These are phyloP conservation scores for Atopsyche davidsoni DNA, from an alignment of 1,140 invertebrate genomes.

Conservation along the genomic window DNA sequence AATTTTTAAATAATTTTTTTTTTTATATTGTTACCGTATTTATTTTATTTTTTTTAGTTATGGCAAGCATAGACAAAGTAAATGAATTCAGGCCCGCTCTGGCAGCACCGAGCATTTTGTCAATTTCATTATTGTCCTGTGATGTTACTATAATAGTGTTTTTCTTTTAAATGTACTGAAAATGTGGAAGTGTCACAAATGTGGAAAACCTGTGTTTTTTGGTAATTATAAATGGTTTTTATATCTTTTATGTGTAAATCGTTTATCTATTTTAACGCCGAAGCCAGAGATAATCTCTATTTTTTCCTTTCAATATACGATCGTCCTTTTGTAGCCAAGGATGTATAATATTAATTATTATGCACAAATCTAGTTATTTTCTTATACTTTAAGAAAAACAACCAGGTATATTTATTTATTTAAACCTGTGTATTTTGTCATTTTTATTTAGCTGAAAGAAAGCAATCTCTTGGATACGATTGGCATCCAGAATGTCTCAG, in stretches of 20 bases:
- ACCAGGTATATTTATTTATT: not conserved
- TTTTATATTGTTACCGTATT: too few relatives aligned
- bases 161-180: conserved; percentile 11
- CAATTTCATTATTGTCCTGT: conserved; percentile 15
- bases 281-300: too few relatives aligned
- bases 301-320: too few relatives aligned
- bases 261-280: too few relatives aligned
- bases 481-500: conserved; percentile 89
- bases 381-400: not conserved
- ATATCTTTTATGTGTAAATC: too few relatives aligned
- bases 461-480: conserved; percentile 85
- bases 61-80: too few relatives aligned
- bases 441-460: conserved; percentile 73
- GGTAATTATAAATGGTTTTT: conserved; percentile 49
- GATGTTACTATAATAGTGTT: conserved; percentile 17
- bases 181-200: conserved; percentile 86
- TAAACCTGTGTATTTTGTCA: conserved; percentile 19
- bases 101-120: conserved; percentile 7
- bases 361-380: not conserved
- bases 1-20: too few relatives aligned
- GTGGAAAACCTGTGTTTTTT: conserved; percentile 80
- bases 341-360: not conserved
- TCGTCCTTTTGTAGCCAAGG: too few relatives aligned
- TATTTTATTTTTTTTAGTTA: too few relatives aligned
- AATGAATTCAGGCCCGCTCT: too few relatives aligned